phyloP scores from a whole-genome alignment of 2,797 vertebrate genomes.

The Xerus rutilus region DNA sequence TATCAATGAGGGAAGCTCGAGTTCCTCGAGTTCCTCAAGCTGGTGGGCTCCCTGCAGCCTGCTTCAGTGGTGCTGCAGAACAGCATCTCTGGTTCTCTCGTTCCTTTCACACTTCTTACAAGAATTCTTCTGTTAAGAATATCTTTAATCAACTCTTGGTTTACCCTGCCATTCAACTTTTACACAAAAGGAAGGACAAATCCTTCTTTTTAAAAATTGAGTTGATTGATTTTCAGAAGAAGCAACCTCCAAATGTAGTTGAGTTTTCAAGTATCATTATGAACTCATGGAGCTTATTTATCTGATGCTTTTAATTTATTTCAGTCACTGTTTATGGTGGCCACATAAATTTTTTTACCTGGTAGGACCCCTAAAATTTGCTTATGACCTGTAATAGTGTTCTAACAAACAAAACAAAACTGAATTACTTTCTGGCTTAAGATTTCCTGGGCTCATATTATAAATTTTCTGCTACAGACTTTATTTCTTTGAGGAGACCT shows the following conservation, averaged over 20 bases:
- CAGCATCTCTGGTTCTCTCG: background rate
- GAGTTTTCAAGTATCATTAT: background rate
- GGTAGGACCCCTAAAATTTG: background rate
- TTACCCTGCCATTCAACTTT: constrained; percentile 38
- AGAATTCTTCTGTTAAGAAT: background rate
- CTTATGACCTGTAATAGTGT: constrained; percentile 14
- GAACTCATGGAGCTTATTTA: background rate
- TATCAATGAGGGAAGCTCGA: background rate
- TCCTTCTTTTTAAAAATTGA: background rate
- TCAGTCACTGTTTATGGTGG: background rate
- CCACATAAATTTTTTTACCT: background rate
- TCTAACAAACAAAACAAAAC: background rate
- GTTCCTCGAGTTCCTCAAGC: background rate
- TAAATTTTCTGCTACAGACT: background rate
- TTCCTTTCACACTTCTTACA: constrained; percentile 19
- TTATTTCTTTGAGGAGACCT: background rate
- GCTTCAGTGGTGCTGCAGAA: background rate
- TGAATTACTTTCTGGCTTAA: background rate
- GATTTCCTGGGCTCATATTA: background rate
- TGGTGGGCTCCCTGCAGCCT: background rate
- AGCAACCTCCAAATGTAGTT: background rate
- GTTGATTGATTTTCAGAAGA: constrained; percentile 10
- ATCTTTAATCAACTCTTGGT: background rate
- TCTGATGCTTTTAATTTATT: background rate
- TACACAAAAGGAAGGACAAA: constrained; percentile 16